Evolutionary conservation across 2,888 invertebrate species (phyloP).

Genomic region (Eupithecia abbreviata): DNA sequence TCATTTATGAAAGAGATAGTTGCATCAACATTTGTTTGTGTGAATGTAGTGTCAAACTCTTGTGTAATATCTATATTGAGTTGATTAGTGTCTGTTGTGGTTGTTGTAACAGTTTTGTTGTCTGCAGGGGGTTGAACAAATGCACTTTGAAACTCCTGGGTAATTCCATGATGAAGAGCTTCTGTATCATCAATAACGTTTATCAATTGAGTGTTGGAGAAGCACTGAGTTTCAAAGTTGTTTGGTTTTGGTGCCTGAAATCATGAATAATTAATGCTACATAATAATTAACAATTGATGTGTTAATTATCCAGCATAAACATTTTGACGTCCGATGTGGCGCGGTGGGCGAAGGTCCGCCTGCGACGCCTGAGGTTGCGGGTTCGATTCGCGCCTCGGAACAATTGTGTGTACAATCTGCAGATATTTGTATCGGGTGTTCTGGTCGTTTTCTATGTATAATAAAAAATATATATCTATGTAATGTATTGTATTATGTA

Average conservation of each 20-base stretch:
- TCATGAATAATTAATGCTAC: background rate
- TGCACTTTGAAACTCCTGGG: conserved; percentile 65
- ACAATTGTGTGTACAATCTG: too few species aligned
- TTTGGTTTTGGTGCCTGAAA: conserved; percentile 50
- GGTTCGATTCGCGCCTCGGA: too few species aligned
- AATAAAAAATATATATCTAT: too few species aligned
- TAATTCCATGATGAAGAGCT: conserved; percentile 57
- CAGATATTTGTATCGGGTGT: too few species aligned
- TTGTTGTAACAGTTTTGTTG: background rate
- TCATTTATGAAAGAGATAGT: conserved; percentile 21
- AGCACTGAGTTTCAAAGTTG: conserved; percentile 69
- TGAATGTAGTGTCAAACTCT: conserved; percentile 40
- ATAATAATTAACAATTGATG: too few species aligned
- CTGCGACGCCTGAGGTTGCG: too few species aligned
- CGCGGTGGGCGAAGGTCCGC: too few species aligned
- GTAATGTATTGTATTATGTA: too few species aligned
- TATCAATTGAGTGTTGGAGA: conserved; percentile 70
- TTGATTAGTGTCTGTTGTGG: conserved; percentile 9
- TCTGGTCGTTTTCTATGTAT: too few species aligned
- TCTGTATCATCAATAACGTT: conserved; percentile 68
- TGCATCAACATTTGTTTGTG: conserved; percentile 31
- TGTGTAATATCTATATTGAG: conserved; percentile 15
- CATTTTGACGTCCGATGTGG: too few species aligned
- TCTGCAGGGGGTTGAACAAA: conserved; percentile 42
- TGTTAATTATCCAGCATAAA: too few species aligned